Base-by-base conservation (phyloP, 2,113 vertebrate genomes). In the Macquaria ambigua region DNA sequence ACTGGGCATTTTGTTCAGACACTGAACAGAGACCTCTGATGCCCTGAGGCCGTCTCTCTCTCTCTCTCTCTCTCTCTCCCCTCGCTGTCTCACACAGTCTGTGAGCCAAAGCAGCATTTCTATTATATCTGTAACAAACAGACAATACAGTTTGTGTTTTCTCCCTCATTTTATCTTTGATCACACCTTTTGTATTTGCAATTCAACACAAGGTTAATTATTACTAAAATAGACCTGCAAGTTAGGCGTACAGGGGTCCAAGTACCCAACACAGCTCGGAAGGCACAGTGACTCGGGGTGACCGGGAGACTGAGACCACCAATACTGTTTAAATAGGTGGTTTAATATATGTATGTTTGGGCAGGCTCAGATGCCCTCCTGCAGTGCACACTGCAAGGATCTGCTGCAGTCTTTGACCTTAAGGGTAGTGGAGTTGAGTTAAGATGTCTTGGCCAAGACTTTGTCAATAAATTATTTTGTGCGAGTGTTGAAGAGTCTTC, bases 1-100 rank as follows among this genome's bases (percentile, higher is more conserved):
- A 92, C 81, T 61, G 61, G 77, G 91, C 87, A 85, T 94, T 94
- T 93, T 92, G 90, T 89, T 89, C 89, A 90, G 91, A 93, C 91
- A 90, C 87, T 86, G 93, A 92, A 82, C 92, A 93, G 90, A 93
- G 84, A 90, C 84, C 92, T 89, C 87, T 2, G 55, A 81, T 61
- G 77, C 87, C 93, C 84, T 25, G 46, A 91, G 86, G 93, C 83
- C 50, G 63, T 34, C 66, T 73, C 86, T 68, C 59, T 76, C 68
- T 63, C 81, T 62, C 80, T 50, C 81, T 73, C 50, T 79, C 81
- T 80, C 69, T 75, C 84, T 64, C 75, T 68, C 58, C 56, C 20
- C 67, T 50, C 37, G 12, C 63, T 21, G 8, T 63, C 71, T 76
- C 76, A 8, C 61, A 62, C 61, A 62, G 62, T 82, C 86, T 90